These are phyloP conservation scores for Agonopterix subpropinquella DNA, from an alignment of 2,888 invertebrate species.

Conservation along the genomic window DNA sequence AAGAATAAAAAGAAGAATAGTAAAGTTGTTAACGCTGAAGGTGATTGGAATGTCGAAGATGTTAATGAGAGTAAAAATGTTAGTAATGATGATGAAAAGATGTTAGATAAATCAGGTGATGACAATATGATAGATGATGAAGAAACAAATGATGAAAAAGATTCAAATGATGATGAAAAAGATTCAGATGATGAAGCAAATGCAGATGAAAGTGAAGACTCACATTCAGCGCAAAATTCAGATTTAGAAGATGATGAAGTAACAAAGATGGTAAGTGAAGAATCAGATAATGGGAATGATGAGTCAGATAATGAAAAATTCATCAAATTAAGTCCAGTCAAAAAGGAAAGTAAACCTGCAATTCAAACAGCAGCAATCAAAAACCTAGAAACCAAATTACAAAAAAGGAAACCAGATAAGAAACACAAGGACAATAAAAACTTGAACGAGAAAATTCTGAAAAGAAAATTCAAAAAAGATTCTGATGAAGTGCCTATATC, in stretches of 20 bases:
- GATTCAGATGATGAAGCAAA: slow-evolving; percentile 8
- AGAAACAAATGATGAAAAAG: slow-evolving; percentile 7
- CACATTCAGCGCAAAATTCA: slow-evolving; percentile 3
- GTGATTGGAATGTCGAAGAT: slow-evolving; percentile 50
- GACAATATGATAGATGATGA: neutral
- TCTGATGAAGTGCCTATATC: slow-evolving; percentile 21
- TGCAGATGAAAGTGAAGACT: slow-evolving; percentile 9
- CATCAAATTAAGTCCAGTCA: neutral
- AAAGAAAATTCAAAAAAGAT: slow-evolving; percentile 49
- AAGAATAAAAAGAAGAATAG: slow-evolving; percentile 8
- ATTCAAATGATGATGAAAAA: slow-evolving; percentile 2
- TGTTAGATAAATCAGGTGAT: neutral
- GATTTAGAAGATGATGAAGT: slow-evolving; percentile 5
- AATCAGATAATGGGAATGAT: slow-evolving; percentile 6
- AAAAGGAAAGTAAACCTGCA: slow-evolving; percentile 1
- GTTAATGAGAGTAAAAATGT: slow-evolving; percentile 16
- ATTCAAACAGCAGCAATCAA: slow-evolving; percentile 4
- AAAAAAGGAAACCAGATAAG: slow-evolving; percentile 21
- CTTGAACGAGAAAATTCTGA: slow-evolving; percentile 50
- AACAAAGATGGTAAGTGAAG: neutral
- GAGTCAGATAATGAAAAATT: slow-evolving; percentile 7
- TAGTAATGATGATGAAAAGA: slow-evolving; percentile 3
- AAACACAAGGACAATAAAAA: slow-evolving; percentile 55
- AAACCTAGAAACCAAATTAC: slow-evolving; percentile 6
- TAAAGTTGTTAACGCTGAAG: slow-evolving; percentile 37